phyloP scores from a whole-genome alignment of 2,888 invertebrate genomes.

The Pollenia griseotomentosa region DNA sequence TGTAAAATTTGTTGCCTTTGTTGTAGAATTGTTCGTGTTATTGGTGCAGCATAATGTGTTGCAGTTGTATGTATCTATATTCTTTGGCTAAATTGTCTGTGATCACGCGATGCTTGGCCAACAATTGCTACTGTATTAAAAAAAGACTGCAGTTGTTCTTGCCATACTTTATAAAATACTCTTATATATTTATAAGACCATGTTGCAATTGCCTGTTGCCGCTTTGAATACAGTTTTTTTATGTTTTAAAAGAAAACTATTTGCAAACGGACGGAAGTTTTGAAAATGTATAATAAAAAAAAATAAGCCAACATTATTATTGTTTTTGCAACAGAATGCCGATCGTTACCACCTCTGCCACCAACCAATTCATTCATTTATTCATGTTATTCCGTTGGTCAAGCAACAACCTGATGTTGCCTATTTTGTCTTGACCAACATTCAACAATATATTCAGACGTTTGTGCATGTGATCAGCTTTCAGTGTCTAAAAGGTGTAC shows the following conservation, averaged over 20 bases:
- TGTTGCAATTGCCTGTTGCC: constrained; percentile 73
- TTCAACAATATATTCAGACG: background rate
- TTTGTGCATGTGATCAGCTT: constrained; percentile 47
- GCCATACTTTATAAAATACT: constrained; percentile 52
- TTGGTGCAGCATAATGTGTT: constrained; percentile 41
- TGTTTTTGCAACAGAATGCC: constrained; percentile 37
- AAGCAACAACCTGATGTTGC: constrained; percentile 62
- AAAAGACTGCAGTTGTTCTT: constrained; percentile 62
- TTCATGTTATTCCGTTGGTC: constrained; percentile 50
- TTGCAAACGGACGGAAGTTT: constrained; percentile 79
- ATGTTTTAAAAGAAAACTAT: constrained; percentile 53
- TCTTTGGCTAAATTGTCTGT: constrained; percentile 83
- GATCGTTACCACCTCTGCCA: constrained; percentile 74
- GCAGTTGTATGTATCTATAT: constrained; percentile 59
- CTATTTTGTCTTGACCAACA: constrained; percentile 55
- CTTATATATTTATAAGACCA: constrained; percentile 37
- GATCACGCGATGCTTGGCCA: constrained; percentile 83
- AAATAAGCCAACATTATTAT: constrained; percentile 55
- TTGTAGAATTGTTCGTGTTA: constrained; percentile 18
- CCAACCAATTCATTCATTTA: constrained; percentile 67
- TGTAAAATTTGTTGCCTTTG: constrained; percentile 43
- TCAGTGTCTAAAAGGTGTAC: constrained; percentile 73
- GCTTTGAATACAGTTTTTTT: constrained; percentile 51
- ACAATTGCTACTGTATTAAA: constrained; percentile 74
- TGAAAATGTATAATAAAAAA: constrained; percentile 43